phyloP scores from a whole-genome alignment of 2,888 invertebrate species.

The Sicus ferrugineus region DNA sequence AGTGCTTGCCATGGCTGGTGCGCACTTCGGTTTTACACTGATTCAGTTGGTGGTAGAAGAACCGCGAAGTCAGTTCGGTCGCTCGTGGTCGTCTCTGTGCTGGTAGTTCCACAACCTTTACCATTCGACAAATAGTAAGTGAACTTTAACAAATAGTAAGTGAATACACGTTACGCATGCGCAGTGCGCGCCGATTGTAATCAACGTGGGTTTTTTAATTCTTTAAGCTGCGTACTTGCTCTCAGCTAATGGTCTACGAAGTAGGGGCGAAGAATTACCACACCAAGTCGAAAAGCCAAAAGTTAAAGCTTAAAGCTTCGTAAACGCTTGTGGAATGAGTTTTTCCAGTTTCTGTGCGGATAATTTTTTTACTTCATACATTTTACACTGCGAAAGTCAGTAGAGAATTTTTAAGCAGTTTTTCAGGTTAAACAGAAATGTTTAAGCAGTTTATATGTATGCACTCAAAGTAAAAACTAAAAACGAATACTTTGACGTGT shows the following conservation, averaged over 20 bases:
- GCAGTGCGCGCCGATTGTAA: background rate
- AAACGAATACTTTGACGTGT: too few species aligned
- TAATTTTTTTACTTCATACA: too few species aligned
- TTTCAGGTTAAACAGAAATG: too few species aligned
- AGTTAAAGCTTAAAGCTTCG: too few species aligned
- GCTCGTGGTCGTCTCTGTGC: background rate
- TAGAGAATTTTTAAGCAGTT: too few species aligned
- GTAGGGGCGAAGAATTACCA: background rate
- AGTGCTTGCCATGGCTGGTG: constrained; percentile 1
- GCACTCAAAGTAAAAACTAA: too few species aligned
- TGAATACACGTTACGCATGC: constrained; percentile 25
- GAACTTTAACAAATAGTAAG: background rate
- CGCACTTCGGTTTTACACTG: background rate
- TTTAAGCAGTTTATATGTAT: too few species aligned
- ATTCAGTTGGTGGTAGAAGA: constrained; percentile 47
- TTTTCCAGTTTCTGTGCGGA: background rate
- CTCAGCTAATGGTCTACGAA: background rate
- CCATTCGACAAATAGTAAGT: constrained; percentile 8
- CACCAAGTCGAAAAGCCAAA: too few species aligned
- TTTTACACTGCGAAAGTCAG: too few species aligned
- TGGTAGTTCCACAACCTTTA: background rate
- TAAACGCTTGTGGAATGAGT: too few species aligned
- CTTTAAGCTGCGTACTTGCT: too few species aligned
- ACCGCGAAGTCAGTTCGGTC: constrained; percentile 33
- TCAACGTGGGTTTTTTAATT: background rate